These are phyloP conservation scores for Eilema griseolum DNA, from an alignment of 2,888 invertebrate species.

Conservation along the genomic window DNA sequence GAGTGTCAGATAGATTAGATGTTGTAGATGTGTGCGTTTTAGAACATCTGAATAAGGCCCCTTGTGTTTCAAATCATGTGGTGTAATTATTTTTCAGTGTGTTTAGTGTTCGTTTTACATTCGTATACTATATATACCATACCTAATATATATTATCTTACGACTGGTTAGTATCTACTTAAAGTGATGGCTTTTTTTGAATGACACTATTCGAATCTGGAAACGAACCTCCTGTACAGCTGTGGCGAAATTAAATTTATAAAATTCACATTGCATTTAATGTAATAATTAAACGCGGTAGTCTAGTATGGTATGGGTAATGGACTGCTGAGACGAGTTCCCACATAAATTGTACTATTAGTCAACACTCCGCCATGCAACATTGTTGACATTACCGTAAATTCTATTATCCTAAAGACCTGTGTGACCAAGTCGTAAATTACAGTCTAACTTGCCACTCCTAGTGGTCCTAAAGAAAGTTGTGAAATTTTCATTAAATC, in stretches of 20 bases:
- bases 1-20: slow-evolving; percentile 27
- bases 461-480: not conserved
- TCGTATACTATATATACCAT: not conserved
- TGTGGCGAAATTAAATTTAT: too few species aligned
- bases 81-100: slow-evolving; percentile 45
- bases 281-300: too few species aligned
- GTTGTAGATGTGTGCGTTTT: slow-evolving; percentile 29
- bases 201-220: too few species aligned
- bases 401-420: slow-evolving; percentile 11
- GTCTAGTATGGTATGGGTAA: too few species aligned
- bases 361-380: slow-evolving; percentile 32
- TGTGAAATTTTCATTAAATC: not conserved
- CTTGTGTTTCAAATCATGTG: slow-evolving; percentile 21
- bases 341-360: slow-evolving; percentile 45
- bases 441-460: not conserved
- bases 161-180: too few species aligned
- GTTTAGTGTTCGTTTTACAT: slow-evolving; percentile 10
- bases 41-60: slow-evolving; percentile 29
- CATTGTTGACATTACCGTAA: slow-evolving; percentile 27
- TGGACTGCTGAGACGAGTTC: slow-evolving; percentile 27
- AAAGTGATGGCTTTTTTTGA: too few species aligned
- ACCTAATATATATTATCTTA: too few species aligned
- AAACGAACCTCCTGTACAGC: too few species aligned
- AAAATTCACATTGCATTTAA: not conserved
- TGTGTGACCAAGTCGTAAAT: slow-evolving; percentile 13